These are phyloP conservation scores for Lepidochitona cinerea DNA, from an alignment of 2,888 invertebrate species.

Conservation along the genomic window DNA sequence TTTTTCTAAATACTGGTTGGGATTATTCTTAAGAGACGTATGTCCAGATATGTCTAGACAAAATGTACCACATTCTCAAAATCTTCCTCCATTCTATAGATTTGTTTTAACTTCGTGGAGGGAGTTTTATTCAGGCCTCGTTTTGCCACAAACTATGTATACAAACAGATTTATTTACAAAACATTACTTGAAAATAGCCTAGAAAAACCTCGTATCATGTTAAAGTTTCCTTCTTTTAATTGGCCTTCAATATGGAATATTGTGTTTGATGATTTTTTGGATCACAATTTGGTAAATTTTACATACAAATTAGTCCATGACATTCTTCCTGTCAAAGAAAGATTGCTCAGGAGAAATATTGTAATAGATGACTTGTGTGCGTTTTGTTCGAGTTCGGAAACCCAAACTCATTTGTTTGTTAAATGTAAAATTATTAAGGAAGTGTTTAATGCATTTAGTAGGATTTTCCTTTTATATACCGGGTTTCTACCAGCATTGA, in stretches of 20 bases:
- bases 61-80: background rate
- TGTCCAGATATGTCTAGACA: background rate
- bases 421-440: background rate
- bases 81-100: background rate
- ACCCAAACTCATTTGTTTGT: background rate
- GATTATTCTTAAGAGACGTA: background rate
- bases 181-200: background rate
- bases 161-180: background rate
- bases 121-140: background rate
- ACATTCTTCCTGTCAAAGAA: background rate
- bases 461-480: background rate
- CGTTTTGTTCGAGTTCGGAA: background rate
- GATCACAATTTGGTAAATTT: constrained; percentile 3
- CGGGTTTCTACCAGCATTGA: background rate
- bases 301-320: background rate
- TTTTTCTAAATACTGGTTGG: background rate
- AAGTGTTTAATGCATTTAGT: background rate
- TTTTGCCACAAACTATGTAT: background rate
- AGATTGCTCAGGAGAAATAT: background rate
- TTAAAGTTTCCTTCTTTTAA: background rate
- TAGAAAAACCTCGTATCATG: background rate
- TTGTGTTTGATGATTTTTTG: background rate
- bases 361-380: background rate
- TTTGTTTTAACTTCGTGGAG: background rate
- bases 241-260: background rate